Base-by-base conservation (phyloP, 2,797 vertebrate species). In the Aplochiton taeniatus region DNA sequence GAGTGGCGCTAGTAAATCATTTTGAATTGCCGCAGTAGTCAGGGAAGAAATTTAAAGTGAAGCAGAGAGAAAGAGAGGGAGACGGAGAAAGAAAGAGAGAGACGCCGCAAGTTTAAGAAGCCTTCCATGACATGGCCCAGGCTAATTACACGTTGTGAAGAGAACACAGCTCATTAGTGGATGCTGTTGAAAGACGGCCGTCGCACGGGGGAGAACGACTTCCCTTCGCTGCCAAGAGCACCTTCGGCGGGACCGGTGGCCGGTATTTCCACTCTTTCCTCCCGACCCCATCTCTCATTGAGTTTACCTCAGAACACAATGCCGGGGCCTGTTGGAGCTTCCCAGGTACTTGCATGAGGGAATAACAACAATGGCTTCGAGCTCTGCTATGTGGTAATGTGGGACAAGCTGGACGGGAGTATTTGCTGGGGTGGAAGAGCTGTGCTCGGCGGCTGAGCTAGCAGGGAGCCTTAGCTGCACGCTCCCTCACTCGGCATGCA, bases 161-260 rank as follows among this genome's bases (percentile, higher is more conserved):
- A 74, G 71, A 69, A 68, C 73, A 64, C 55, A 51, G 63, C 76
- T 80, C 71, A 75, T 85, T 79, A 82, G 64, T 64, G 57, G 64
- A 65, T 54, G 58, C 66, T 73, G 73, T 62, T 77, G 79, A 85
- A 71, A 81, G 79, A 78, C 51, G 75, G 68, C 74, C 59, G 49
- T 31, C 11, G 9, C 45, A 58, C 49, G 44, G 43, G 19, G 52
- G 13, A 49, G 45, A 45, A 46, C 56, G 51, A 66, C 65, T 71
- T 74, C 51, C 58, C 63, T 50, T 17, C 58, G 61, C 59, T 72
- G 61, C 63, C 59, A 69, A 63, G 58, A 10, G 44, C 14, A 18
- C 18, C 47, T 64, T 66, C 55, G 46, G 61, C 68, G 45, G 58
- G 14, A 63, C 50, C 60, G 61, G 58, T 69, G 65, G 68, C 64